Evolutionary conservation across 2,113 vertebrate genomes (phyloP).

Genomic region (Hirundichthys speculiger): DNA sequence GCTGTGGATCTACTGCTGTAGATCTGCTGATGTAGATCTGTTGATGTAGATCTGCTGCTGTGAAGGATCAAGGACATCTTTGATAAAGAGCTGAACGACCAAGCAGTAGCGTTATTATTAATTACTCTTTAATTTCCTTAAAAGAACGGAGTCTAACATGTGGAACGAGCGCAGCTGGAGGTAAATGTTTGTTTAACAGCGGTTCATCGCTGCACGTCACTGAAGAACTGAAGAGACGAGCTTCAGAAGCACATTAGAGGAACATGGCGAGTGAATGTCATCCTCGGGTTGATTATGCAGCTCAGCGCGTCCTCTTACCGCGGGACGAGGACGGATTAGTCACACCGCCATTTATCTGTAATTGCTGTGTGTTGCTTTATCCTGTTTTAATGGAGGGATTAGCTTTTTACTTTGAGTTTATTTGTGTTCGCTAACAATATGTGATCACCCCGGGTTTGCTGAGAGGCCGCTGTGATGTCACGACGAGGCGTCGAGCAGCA

Average conservation of each 20-base stretch:
- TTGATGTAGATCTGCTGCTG: too few species aligned
- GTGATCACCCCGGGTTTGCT: background rate
- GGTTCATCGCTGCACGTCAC: too few species aligned
- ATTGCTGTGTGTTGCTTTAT: conserved; percentile 41
- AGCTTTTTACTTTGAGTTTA: conserved; percentile 15
- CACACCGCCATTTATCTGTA: conserved; percentile 45
- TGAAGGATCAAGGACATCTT: too few species aligned
- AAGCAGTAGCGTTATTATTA: too few species aligned
- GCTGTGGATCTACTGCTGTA: too few species aligned
- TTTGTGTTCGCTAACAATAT: conserved; percentile 23
- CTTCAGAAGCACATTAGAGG: background rate
- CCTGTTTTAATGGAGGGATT: conserved; percentile 52
- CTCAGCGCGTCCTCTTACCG: conserved; percentile 27
- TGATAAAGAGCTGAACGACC: too few species aligned
- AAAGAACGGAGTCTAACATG: too few species aligned
- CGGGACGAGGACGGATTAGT: conserved; percentile 57
- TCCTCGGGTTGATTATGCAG: conserved; percentile 10
- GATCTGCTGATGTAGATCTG: too few species aligned
- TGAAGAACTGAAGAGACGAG: too few species aligned
- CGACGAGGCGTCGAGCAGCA: background rate
- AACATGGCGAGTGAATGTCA: background rate
- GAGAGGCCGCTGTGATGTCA: background rate
- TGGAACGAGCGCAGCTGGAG: too few species aligned
- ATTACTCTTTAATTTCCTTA: too few species aligned
- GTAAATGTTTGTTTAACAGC: too few species aligned